Evolutionary conservation across 2,888 invertebrate species (phyloP), one percentile per base, ranked within the genome.

Genomic region (Seira sanloemensis): DNA sequence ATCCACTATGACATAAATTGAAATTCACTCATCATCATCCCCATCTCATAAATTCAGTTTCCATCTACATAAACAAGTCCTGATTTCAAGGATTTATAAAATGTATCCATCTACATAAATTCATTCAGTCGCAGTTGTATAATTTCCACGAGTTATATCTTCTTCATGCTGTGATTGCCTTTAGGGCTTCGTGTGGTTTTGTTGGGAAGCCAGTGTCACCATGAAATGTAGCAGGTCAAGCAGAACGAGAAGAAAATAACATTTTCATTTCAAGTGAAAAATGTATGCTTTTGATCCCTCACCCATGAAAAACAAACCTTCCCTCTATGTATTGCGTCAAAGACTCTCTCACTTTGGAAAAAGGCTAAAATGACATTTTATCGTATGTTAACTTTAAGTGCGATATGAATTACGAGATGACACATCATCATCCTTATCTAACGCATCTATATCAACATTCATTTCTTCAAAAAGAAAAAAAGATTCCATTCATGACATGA

Each of bases 401-500:
- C 16, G 50, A 50, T 37, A 12, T 37, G 50, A 50, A 50, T 50
- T 50, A 16, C n/a, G 50, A 50, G 50, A 50, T 50, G 50, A 50
- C 50, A 50, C 50, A 50, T 50, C 16, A 12, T 50, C 50, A 50
- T 50, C 16, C 50, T 50, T 50, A 50, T 50, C 50, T 50, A 50
- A 50, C 50, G 50, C 50, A 50, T 18, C 50, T 50, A 50, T 50
- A 50, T 50, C 50, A 50, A 50, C 50, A 50, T 50, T 1, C 5
- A n/a, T n/a, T n/a, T n/a, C n/a, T n/a, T n/a, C n/a, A n/a, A n/a
- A n/a, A n/a, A n/a, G n/a, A n/a, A 50, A 18, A 37, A 68, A 65
- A 71, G 78, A 78, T 78, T 65, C 65, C 71, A 71, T 68, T 58
- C n/a, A n/a, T n/a, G n/a, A n/a, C n/a, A n/a, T 50, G 68, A 77